A percentile compares a stretch with the other conserved stretches of the same genome.
phyloP scores from a whole-genome alignment of 64 coral and sea anemone species.

The Montipora cactus region DNA sequence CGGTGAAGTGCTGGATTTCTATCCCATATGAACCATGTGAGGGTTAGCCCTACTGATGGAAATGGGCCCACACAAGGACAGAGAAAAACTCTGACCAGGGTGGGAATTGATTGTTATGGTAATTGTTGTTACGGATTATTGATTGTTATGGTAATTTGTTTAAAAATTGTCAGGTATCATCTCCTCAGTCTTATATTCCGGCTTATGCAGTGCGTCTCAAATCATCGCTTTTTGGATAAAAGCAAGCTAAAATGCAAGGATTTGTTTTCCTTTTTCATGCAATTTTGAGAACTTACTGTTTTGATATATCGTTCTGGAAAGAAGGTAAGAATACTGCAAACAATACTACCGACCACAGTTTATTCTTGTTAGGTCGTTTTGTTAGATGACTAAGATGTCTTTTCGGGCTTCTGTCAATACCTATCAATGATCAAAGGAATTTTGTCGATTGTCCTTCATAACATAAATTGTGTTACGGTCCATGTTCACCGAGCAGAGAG shows the following conservation, averaged over 20 bases:
- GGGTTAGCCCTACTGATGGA: too few species aligned
- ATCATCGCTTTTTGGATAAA: neutral
- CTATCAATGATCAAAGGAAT: neutral
- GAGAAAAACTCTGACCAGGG: too few species aligned
- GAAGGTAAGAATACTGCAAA: neutral
- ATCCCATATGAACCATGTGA: too few species aligned
- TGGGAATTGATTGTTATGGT: too few species aligned
- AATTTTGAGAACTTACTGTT: neutral
- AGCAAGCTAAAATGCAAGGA: conserved; percentile 29
- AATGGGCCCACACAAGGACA: too few species aligned
- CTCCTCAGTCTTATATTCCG: too few species aligned
- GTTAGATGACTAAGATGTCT: neutral
- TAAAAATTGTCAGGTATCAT: too few species aligned
- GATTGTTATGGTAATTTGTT: too few species aligned
- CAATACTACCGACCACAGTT: neutral
- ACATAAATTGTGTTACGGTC: neutral
- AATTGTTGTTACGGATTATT: too few species aligned
- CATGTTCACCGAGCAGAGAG: neutral
- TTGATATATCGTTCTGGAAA: neutral
- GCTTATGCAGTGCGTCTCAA: too few species aligned
- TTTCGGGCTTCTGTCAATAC: neutral
- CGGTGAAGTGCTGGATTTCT: too few species aligned
- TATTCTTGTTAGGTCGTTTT: neutral
- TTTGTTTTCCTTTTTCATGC: neutral
- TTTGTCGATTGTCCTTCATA: neutral